Evolutionary conservation across 2,113 vertebrate genomes (phyloP), one percentile per base, ranked within the genome.

Genomic region (Tachycineta bicolor): DNA sequence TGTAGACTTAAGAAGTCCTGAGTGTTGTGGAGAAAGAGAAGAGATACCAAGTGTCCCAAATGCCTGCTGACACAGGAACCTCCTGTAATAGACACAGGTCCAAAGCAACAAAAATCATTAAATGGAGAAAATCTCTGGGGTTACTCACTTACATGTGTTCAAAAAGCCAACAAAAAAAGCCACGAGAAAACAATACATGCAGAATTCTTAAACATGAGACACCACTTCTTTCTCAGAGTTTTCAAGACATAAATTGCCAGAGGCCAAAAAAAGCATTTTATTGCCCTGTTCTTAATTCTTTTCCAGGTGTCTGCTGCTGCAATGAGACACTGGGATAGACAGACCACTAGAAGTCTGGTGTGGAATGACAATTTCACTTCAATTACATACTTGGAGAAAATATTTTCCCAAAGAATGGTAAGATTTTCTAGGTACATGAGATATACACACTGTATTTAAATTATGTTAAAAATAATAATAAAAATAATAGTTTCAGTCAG

Each of bases 61-160:
- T 10, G 5, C 11, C 28, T 62, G 69, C 53, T 37, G 76, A n/a
- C 29, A 62, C 34, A 25, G 44, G 49, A 87, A 53, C n/a, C 46
- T 73, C 29, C 8, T 0, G 4, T 10, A 11, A 21, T 62, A 64
- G 28, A 43, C 79, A 24, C 0, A 49, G 33, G 18, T 39, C 83
- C 55, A 79, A 85, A 79, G 53, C 29, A 56, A 70, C 60, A 86
- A 60, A 2, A 0, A 23, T 25, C 31, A 59, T 41, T 33, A 26
- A 78, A 18, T 47, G 60, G 63, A 65, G 55, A 81, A 65, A 58
- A 81, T 12, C 37, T 41, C 64, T 14, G 50, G 14, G 56, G 46
- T 43, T 77, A 14, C 46, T 77, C 23, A 24, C 22, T 77, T 34
- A 56, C 7, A n/a, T 1, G 5, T 53, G 50, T 37, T 73, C 79